Evolutionary conservation across 2,113 vertebrate species (phyloP).

Genomic region (Nannobrachium achirus): DNA sequence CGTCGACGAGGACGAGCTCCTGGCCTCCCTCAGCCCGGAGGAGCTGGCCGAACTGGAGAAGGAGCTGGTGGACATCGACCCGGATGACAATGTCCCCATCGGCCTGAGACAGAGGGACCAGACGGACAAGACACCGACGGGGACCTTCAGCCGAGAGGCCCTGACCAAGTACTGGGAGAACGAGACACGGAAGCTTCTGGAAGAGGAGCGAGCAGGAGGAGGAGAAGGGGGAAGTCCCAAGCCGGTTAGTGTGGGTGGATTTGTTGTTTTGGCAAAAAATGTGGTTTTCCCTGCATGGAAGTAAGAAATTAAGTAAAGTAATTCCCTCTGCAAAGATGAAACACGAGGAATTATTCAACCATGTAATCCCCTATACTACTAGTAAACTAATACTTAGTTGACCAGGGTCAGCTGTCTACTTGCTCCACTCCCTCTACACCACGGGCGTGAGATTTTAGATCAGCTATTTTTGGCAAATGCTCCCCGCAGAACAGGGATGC

Average conservation of each 20-base stretch:
- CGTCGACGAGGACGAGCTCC: constrained; percentile 95
- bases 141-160: constrained; percentile 93
- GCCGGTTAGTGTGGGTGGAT: constrained; percentile 68
- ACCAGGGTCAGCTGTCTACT: no score
- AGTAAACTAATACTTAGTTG: no score
- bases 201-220: constrained; percentile 84
- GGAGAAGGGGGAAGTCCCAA: constrained; percentile 68
- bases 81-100: constrained; percentile 88
- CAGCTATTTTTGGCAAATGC: no score
- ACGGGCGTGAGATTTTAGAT: no score
- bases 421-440: no score
- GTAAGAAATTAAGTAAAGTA: no score
- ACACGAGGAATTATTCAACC: no score
- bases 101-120: constrained; percentile 94
- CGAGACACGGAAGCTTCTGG: constrained; percentile 91
- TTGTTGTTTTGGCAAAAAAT: constrained; percentile 17
- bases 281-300: no score
- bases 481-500: no score
- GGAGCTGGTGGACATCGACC: constrained; percentile 93
- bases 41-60: constrained; percentile 95
- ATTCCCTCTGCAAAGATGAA: no score
- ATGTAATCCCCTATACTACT: no score
- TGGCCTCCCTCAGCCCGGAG: constrained; percentile 91
- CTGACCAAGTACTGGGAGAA: constrained; percentile 97
- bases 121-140: constrained; percentile 93